Conservation (phyloP, 1,140 invertebrate genomes). For the Yoshiicerus persimilis region DNA sequence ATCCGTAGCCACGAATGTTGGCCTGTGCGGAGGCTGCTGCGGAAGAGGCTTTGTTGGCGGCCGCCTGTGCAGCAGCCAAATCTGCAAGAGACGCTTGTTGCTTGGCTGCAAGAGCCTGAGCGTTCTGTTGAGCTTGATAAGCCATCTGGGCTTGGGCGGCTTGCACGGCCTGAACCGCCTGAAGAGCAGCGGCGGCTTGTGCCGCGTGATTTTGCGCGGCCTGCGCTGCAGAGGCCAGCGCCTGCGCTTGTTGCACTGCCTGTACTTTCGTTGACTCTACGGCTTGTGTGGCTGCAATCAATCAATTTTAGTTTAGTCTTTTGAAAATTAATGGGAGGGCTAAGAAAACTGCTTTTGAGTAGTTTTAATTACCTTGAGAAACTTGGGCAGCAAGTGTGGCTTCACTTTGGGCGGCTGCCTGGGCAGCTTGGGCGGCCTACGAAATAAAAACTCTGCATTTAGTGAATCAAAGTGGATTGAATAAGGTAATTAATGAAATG, state of each 20-base stretch:
- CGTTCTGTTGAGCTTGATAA: slow-evolving; percentile 50
- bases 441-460: not conserved
- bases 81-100: slow-evolving; percentile 50
- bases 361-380: slow-evolving; percentile 7
- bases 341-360: not conserved
- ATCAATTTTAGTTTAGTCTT: no score
- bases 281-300: slow-evolving; percentile 45
- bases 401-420: slow-evolving; percentile 38
- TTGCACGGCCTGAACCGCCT: slow-evolving; percentile 48
- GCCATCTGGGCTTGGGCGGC: slow-evolving; percentile 50
- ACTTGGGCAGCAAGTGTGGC: slow-evolving; percentile 46
- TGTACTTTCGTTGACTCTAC: slow-evolving; percentile 51
- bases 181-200: slow-evolving; percentile 47
- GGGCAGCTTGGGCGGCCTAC: slow-evolving; percentile 38
- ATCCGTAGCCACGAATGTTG: slow-evolving; percentile 46
- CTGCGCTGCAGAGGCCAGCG: slow-evolving; percentile 47
- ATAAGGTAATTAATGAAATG: no score
- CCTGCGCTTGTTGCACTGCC: slow-evolving; percentile 49
- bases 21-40: slow-evolving; percentile 48
- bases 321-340: no score
- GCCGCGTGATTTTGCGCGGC: slow-evolving; percentile 49
- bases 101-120: slow-evolving; percentile 50
- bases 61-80: slow-evolving; percentile 50
- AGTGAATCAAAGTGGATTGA: not conserved
- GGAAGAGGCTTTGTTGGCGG: slow-evolving; percentile 46